A percentile compares a stretch with the other conserved stretches of the same genome.
These are phyloP conservation scores for Drosophila athabasca DNA, from an alignment of 1,140 invertebrate genomes.

Conservation along the genomic window DNA sequence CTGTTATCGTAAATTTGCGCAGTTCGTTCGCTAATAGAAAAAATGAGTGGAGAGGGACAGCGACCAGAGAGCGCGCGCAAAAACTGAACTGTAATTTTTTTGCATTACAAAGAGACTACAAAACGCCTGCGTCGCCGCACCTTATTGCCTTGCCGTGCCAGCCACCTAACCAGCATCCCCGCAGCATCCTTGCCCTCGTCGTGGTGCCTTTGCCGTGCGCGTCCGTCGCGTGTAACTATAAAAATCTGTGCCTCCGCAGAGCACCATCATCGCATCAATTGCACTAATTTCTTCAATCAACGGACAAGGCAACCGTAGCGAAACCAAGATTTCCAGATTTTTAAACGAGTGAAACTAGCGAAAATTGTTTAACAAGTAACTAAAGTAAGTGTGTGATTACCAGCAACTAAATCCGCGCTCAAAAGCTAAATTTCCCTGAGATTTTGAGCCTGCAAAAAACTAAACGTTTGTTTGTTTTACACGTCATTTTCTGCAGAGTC, in stretches of 20 bases:
- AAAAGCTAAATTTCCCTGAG: constrained; percentile 25
- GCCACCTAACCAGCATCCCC: constrained; percentile 34
- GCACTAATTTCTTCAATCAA: constrained; percentile 80
- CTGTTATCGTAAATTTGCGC: constrained; percentile 69
- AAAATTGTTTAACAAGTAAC: constrained; percentile 72
- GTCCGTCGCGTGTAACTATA: constrained; percentile 72
- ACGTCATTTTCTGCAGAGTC: constrained; percentile 60
- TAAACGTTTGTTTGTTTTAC: constrained; percentile 49
- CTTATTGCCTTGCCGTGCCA: constrained; percentile 31
- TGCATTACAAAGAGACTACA: constrained; percentile 18
- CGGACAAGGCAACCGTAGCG: constrained; percentile 65
- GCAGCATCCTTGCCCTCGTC: constrained; percentile 48
- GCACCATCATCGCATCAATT: constrained; percentile 67
- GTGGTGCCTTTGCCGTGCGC: constrained; percentile 21
- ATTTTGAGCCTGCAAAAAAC: constrained; percentile 38
- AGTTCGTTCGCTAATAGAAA: constrained; percentile 37
- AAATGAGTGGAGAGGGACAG: constrained; percentile 19
- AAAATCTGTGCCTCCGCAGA: constrained; percentile 58
- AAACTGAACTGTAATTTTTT: constrained; percentile 52
- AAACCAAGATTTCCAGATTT: constrained; percentile 42
- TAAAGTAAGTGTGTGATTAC: constrained; percentile 49
- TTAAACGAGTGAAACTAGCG: constrained; percentile 75
- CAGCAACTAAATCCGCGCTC: constrained; percentile 51
- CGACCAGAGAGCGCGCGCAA: constrained; percentile 36
- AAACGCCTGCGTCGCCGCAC: too few species aligned